These are phyloP conservation scores for Tinea trinotella DNA, from an alignment of 2,888 invertebrate species.

Conservation along the genomic window DNA sequence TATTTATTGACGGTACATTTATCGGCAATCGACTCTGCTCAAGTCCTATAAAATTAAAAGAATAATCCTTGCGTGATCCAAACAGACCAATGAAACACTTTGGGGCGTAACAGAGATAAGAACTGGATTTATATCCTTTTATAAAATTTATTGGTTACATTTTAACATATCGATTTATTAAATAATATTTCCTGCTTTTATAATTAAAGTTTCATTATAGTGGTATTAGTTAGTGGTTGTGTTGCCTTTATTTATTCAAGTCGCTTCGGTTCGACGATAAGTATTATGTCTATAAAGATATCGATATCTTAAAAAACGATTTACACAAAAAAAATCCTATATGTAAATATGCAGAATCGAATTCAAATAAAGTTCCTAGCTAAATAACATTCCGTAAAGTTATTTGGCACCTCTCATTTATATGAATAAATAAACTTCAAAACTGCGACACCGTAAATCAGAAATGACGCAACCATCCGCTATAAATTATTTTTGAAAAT, in stretches of 20 bases:
- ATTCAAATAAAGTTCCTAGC: too few species aligned
- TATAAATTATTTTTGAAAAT: background rate
- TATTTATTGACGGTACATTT: slow-evolving; percentile 32
- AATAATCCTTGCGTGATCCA: slow-evolving; percentile 7
- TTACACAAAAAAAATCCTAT: too few species aligned
- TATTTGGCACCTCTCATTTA: slow-evolving; percentile 43
- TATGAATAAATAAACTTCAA: slow-evolving; percentile 39
- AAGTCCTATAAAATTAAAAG: slow-evolving; percentile 9
- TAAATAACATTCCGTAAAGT: slow-evolving; percentile 51
- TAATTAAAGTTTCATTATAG: background rate
- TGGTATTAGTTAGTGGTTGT: too few species aligned
- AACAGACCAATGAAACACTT: background rate
- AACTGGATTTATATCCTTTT: slow-evolving; percentile 6
- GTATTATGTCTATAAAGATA: too few species aligned
- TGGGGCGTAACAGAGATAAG: slow-evolving; percentile 32
- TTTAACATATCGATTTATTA: slow-evolving; percentile 7
- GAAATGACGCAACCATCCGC: slow-evolving; percentile 2
- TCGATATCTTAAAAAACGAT: too few species aligned
- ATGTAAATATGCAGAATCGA: too few species aligned
- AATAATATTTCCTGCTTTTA: slow-evolving; percentile 18
- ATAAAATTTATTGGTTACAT: slow-evolving; percentile 1
- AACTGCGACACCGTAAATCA: slow-evolving; percentile 1
- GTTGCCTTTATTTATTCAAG: too few species aligned
- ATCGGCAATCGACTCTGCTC: slow-evolving; percentile 28
- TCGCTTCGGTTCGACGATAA: too few species aligned